Base-by-base conservation (phyloP, 1,140 invertebrate species). In the Bombyx mori region DNA sequence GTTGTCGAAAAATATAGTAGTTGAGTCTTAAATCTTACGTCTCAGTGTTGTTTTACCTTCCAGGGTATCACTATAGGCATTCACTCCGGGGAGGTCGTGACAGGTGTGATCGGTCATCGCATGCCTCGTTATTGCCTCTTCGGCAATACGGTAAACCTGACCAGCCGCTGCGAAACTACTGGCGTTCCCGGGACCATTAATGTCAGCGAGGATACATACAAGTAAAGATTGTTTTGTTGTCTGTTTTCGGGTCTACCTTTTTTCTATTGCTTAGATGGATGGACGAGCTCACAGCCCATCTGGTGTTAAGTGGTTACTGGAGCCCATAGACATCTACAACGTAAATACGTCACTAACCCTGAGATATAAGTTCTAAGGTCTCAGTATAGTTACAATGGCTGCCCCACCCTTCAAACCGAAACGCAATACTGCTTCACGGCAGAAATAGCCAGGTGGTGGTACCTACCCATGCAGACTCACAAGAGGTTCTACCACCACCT, bases 41-140 rank as follows among this genome's bases (percentile, higher is more conserved):
- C 35, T 35, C 4, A 35, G 26, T 35, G 26, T 35, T 3, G 2
- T 52, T 8, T 4, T 22, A 35, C 7, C 45, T 55, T 58, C 55
- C 82, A 97, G 96, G 92, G 94, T 91, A 96, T 99, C 57, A 98
- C 97, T 8, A 98, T 99, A 66, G 97, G 97, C 9, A 97, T 99
- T 61, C 97, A 99, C 79, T 95, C 95, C 9, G 97, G 97, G 1
- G 97, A 98, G 85, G 97, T 98, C 6, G 96, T 99, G 43, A 98
- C 97, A 1, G 97, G 97, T 10, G 97, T 99, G 3, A 98, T 99
- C 61, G 97, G 97, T 3, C 96, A 98, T 88, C 92, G 96, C 55
- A 98, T 98, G 95, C 97, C 97, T 0, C 91, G 97, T n/a, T 99
- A 98, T 79, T 99, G 97, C 88, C 90, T 99, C 2, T 99, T 99